phyloP scores from a whole-genome alignment of 1,140 invertebrate genomes.

The Atta texana region DNA sequence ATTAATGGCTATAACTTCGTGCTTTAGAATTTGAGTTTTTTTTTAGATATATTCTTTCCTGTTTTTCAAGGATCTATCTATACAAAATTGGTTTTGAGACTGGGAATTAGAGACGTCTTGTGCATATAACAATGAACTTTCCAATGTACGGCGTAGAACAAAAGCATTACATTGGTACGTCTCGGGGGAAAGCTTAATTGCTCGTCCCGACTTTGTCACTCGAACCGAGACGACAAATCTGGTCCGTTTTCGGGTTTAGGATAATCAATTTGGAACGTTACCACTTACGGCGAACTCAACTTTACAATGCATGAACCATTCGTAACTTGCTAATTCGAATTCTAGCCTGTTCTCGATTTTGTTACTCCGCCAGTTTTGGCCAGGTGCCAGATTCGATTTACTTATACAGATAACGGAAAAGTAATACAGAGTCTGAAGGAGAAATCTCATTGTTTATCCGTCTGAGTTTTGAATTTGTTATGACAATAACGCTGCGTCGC shows the following conservation, averaged over 20 bases:
- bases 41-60: neutral
- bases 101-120: neutral
- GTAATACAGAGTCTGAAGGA: constrained; percentile 36
- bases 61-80: neutral
- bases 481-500: constrained; percentile 27
- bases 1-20: neutral
- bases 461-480: constrained; percentile 19
- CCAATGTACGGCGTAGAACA: neutral
- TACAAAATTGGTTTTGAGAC: constrained; percentile 15
- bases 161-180: neutral
- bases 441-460: constrained; percentile 60
- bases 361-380: constrained; percentile 64
- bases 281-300: constrained; percentile 7
- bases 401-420: constrained; percentile 14
- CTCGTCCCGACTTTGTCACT: constrained; percentile 7
- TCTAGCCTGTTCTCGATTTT: constrained; percentile 33
- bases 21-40: neutral
- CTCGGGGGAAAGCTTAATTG: constrained; percentile 45
- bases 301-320: constrained; percentile 46
- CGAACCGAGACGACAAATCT: neutral
- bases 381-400: constrained; percentile 52
- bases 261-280: constrained; percentile 43
- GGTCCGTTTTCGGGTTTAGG: neutral
- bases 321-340: constrained; percentile 31
- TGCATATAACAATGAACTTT: constrained; percentile 10